Evolutionary conservation across 2,888 invertebrate species (phyloP).

Genomic region (Drosophila vallismaia): DNA sequence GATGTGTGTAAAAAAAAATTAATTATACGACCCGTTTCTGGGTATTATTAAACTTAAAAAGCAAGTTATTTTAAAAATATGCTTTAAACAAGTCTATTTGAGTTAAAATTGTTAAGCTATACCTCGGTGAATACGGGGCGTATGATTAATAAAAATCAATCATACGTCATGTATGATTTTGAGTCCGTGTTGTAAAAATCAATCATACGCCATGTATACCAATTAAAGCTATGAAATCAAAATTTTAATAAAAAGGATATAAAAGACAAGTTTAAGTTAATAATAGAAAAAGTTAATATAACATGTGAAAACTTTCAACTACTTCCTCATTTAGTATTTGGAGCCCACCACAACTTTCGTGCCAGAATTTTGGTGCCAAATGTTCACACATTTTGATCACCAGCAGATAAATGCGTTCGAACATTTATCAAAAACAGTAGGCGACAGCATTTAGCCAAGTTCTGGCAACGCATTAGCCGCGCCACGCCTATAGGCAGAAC

Average conservation of each 20-base stretch:
- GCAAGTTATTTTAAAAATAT: neutral
- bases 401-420: slow-evolving; percentile 18
- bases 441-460: slow-evolving; percentile 56
- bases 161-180: neutral
- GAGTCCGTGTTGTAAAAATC: neutral
- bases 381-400: slow-evolving; percentile 29
- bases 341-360: neutral
- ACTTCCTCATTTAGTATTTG: neutral
- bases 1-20: neutral
- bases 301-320: neutral
- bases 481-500: slow-evolving; percentile 52
- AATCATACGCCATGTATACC: neutral
- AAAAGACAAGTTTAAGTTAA: neutral
- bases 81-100: neutral
- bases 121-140: neutral
- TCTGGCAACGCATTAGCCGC: slow-evolving; percentile 64
- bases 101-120: neutral
- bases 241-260: neutral
- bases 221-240: neutral
- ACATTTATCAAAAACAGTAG: slow-evolving; percentile 69
- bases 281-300: neutral
- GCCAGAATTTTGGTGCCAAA: slow-evolving; percentile 26
- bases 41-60: neutral
- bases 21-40: neutral
- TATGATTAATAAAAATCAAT: neutral